phyloP scores from a whole-genome alignment of 1,140 invertebrate species.

The Drosophila azteca region DNA sequence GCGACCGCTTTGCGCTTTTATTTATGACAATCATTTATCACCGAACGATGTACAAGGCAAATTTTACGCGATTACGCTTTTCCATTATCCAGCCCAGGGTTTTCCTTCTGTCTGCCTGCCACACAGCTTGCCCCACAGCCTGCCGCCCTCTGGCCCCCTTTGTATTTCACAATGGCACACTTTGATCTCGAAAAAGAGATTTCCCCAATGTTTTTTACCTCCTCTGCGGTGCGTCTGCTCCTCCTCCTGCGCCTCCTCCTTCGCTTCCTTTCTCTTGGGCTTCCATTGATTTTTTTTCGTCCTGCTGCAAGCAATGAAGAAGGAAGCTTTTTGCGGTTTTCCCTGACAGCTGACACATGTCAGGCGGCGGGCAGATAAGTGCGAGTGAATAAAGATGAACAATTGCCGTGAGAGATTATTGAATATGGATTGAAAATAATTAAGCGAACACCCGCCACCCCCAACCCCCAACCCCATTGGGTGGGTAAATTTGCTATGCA shows the following conservation, averaged over 20 bases:
- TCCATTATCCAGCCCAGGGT: slow-evolving; percentile 61
- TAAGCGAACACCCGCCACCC: slow-evolving; percentile 16
- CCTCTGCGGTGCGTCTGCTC: background rate
- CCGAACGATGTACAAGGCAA: slow-evolving; percentile 67
- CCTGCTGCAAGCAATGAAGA: background rate
- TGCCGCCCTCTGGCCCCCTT: slow-evolving; percentile 15
- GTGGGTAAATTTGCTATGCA: slow-evolving; percentile 38
- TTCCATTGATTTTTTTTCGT: slow-evolving; percentile 49
- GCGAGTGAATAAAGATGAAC: slow-evolving; percentile 58
- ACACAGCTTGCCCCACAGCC: background rate
- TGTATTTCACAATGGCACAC: slow-evolving; percentile 55
- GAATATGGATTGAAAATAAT: slow-evolving; percentile 59
- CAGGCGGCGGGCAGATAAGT: slow-evolving; percentile 29
- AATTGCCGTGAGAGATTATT: slow-evolving; percentile 50
- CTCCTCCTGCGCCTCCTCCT: background rate
- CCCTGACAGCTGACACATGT: slow-evolving; percentile 56
- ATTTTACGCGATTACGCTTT: slow-evolving; percentile 80
- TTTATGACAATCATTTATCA: slow-evolving; percentile 83
- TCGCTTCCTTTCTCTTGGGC: background rate
- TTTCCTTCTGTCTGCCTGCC: slow-evolving; percentile 5
- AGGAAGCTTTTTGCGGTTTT: slow-evolving; percentile 43
- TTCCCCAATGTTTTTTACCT: slow-evolving; percentile 33
- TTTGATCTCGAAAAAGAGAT: slow-evolving; percentile 60
- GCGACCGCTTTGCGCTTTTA: slow-evolving; percentile 62
- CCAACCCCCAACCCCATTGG: background rate